Percentiles rank a stretch among this genome's conserved stretches.
Evolutionary conservation across 2,888 invertebrate species (phyloP).

Genomic region (Clitarchus hookeri): DNA sequence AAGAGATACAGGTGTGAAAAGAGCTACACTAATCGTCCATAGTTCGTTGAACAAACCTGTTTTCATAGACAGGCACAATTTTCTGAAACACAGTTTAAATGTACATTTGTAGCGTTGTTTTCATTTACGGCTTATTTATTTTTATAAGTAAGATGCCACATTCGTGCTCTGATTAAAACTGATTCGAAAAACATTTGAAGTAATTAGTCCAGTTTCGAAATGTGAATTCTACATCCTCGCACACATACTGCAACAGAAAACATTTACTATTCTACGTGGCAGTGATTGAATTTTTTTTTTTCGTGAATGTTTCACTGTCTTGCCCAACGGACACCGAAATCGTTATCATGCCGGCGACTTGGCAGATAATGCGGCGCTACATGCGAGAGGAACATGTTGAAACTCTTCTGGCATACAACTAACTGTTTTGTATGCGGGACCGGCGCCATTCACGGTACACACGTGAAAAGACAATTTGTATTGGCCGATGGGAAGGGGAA

Average conservation of each 20-base stretch:
- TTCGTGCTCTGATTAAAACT: too few species aligned
- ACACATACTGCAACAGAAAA: neutral
- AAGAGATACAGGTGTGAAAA: too few species aligned
- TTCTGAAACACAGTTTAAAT: too few species aligned
- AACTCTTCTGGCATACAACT: neutral
- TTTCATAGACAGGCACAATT: too few species aligned
- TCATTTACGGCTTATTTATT: too few species aligned
- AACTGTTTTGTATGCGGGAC: conserved; percentile 7
- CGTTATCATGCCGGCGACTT: neutral
- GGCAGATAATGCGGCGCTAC: neutral
- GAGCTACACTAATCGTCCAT: too few species aligned
- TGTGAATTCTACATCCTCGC: too few species aligned
- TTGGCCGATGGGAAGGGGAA: neutral
- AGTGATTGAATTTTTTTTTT: neutral
- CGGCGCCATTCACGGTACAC: neutral
- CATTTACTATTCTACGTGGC: neutral
- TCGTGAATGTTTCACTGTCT: neutral
- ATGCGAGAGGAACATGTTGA: neutral
- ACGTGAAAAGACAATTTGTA: conserved; percentile 24
- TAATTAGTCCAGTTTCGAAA: too few species aligned
- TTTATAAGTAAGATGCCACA: too few species aligned
- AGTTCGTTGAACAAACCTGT: too few species aligned
- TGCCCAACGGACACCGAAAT: neutral
- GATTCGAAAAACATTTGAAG: too few species aligned
- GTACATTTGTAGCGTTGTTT: too few species aligned